phyloP scores from a whole-genome alignment of 2,888 invertebrate species.

The Pseudanteris insignis region DNA sequence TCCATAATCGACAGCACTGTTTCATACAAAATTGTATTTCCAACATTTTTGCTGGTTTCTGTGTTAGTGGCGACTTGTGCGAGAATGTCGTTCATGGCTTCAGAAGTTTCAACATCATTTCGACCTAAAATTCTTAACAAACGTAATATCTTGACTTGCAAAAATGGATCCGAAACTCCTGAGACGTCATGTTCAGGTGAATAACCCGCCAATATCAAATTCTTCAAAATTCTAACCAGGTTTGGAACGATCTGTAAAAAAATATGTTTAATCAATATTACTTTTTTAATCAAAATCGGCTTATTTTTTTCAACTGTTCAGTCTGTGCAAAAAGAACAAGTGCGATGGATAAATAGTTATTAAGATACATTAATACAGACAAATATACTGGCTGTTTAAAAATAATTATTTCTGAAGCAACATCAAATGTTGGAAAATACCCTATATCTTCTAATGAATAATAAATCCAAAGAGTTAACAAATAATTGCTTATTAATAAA shows the following conservation, averaged over 20 bases:
- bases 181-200: slow-evolving; percentile 99
- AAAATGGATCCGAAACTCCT: slow-evolving; percentile 98
- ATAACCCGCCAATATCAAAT: slow-evolving; percentile 97
- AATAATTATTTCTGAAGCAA: slow-evolving; percentile 5
- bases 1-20: slow-evolving; percentile 99
- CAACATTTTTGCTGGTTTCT: slow-evolving; percentile 99
- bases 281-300: neutral
- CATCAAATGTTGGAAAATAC: slow-evolving; percentile 1
- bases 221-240: slow-evolving; percentile 97
- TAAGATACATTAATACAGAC: slow-evolving; percentile 17
- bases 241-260: slow-evolving; percentile 94
- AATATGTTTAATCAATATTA: too few relatives aligned
- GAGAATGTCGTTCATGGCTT: slow-evolving; percentile 99
- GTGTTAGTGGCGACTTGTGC: slow-evolving; percentile 99
- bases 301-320: neutral
- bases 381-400: slow-evolving; percentile 12
- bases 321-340: slow-evolving; percentile 22
- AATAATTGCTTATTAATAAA: too few relatives aligned
- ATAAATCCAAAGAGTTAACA: neutral
- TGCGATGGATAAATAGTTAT: slow-evolving; percentile 17
- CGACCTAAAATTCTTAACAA: slow-evolving; percentile 93
- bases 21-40: slow-evolving; percentile 99
- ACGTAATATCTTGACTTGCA: slow-evolving; percentile 97
- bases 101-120: slow-evolving; percentile 96
- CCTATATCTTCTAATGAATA: neutral